Evolutionary conservation across 2,888 invertebrate genomes (phyloP).

Genomic region (Hyalella azteca): DNA sequence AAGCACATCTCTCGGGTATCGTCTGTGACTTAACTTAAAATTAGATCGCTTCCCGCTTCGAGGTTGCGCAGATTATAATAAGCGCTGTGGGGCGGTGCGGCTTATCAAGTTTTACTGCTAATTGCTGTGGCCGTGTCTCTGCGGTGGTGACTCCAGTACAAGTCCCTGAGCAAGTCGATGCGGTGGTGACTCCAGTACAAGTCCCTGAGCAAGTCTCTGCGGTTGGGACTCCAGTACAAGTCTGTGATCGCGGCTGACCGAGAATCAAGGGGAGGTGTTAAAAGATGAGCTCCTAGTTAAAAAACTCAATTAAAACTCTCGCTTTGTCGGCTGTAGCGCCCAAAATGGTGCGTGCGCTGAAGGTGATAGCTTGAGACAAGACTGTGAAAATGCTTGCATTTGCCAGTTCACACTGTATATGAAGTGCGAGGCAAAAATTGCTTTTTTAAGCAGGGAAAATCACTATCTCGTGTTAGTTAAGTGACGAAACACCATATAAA

Average conservation of each 20-base stretch:
- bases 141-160: background rate
- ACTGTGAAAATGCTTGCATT: too few species aligned
- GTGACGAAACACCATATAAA: too few species aligned
- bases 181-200: background rate
- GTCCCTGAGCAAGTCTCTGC: background rate
- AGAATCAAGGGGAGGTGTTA: background rate
- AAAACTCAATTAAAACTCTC: constrained; percentile 31
- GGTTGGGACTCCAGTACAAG: background rate
- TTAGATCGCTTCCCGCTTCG: background rate
- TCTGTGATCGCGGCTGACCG: background rate
- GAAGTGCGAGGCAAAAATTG: too few species aligned
- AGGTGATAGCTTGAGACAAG: too few species aligned
- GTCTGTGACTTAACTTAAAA: background rate
- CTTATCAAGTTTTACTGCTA: constrained; percentile 30
- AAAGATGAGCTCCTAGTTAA: background rate
- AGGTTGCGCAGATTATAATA: background rate
- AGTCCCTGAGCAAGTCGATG: too few species aligned
- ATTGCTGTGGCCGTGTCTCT: too few species aligned
- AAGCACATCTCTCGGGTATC: background rate
- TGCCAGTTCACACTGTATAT: too few species aligned
- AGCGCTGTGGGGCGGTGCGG: background rate
- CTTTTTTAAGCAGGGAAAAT: too few species aligned
- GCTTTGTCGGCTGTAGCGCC: background rate
- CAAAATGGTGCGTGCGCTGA: too few species aligned
- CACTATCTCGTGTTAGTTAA: too few species aligned